Evolutionary conservation across 2,113 vertebrate genomes (phyloP).

Genomic region (Gorsachius goisagi): DNA sequence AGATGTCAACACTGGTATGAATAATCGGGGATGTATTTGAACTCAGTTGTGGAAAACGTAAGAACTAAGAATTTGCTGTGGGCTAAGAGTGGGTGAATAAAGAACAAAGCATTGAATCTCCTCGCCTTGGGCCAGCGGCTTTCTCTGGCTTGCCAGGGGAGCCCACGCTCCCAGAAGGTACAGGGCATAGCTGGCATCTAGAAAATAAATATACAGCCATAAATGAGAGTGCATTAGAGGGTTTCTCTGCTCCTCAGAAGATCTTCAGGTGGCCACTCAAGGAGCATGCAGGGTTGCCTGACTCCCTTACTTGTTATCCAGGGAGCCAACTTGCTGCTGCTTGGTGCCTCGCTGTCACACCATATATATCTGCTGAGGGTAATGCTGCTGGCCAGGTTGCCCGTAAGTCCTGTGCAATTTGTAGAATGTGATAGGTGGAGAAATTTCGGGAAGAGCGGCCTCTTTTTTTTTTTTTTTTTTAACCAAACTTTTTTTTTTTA

Average conservation of each 20-base stretch:
- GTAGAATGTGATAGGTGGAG: background rate
- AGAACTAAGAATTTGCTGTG: background rate
- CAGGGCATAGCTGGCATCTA: background rate
- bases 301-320: background rate
- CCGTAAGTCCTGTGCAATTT: background rate
- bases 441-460: background rate
- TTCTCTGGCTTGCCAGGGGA: background rate
- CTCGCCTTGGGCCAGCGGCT: background rate
- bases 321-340: background rate
- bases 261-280: background rate
- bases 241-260: background rate
- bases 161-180: background rate
- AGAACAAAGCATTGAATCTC: background rate
- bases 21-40: background rate
- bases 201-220: background rate
- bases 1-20: background rate
- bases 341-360: background rate
- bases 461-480: background rate
- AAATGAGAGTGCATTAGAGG: too few relatives aligned
- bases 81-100: background rate
- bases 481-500: background rate
- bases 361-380: background rate
- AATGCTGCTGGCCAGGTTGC: background rate
- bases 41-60: background rate
- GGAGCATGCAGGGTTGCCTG: rapidly evolving